phyloP scores from a whole-genome alignment of 2,797 vertebrate species.

The Myotis daubentonii region DNA sequence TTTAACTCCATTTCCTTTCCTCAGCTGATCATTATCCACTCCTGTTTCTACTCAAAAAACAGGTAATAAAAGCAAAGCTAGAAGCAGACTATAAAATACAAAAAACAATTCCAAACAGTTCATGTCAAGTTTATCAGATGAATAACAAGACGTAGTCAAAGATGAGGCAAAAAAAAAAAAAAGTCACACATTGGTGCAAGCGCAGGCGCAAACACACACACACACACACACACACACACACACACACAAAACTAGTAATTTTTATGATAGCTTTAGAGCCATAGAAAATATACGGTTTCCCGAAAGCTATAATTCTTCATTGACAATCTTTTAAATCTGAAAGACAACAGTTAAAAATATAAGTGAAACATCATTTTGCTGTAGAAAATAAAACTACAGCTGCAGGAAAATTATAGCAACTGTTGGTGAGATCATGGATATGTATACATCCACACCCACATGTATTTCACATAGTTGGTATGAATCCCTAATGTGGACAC shows the following conservation, averaged over 20 bases:
- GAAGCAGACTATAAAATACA: not conserved
- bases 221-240: too few relatives aligned
- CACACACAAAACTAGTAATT: not conserved
- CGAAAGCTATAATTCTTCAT: not conserved
- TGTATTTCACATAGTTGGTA: not conserved
- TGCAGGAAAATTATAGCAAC: not conserved
- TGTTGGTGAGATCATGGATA: not conserved
- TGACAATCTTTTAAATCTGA: not conserved
- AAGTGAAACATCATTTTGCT: not conserved
- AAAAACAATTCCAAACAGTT: not conserved
- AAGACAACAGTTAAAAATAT: not conserved
- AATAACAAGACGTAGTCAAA: not conserved
- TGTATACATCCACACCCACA: not conserved
- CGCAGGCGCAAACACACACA: not conserved
- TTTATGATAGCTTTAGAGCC: not conserved
- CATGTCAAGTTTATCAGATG: not conserved
- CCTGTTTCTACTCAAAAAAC: not conserved
- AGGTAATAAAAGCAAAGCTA: not conserved
- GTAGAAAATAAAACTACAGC: not conserved
- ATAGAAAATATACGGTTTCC: not conserved
- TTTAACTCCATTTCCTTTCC: not conserved
- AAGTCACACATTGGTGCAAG: not conserved
- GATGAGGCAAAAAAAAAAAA: not conserved
- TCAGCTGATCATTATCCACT: not conserved
- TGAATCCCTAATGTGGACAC: not conserved